phyloP scores from a whole-genome alignment of 2,113 vertebrate genomes.

The Poeciliopsis retropinna region DNA sequence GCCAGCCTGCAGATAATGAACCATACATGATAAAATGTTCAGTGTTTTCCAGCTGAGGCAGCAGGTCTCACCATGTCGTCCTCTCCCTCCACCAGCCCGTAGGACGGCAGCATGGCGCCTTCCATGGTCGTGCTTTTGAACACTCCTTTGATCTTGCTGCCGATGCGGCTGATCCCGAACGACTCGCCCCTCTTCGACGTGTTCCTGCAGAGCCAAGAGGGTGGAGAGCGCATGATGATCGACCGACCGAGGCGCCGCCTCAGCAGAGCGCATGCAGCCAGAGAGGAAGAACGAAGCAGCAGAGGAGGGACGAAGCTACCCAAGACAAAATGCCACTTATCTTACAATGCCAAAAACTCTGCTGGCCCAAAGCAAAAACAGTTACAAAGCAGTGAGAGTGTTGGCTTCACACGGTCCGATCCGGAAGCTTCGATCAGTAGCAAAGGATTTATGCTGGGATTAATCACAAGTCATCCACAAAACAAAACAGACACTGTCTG shows the following conservation, averaged over 20 bases:
- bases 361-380: constrained; percentile 31
- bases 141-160: constrained; percentile 96
- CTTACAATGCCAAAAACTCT: constrained; percentile 37
- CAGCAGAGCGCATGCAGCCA: constrained; percentile 46
- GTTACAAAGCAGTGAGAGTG: constrained; percentile 36
- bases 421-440: constrained; percentile 1
- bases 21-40: background rate
- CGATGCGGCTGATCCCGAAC: constrained; percentile 95
- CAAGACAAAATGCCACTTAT: constrained; percentile 42
- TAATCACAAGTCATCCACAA: constrained; percentile 26
- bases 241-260: constrained; percentile 20
- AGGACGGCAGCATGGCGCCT: constrained; percentile 93
- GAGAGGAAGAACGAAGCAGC: constrained; percentile 10
- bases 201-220: constrained; percentile 78
- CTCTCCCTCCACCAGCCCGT: constrained; percentile 89
- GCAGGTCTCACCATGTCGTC: constrained; percentile 88
- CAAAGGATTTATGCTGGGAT: constrained; percentile 1
- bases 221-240: constrained; percentile 14
- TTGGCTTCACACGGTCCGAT: constrained; percentile 26
- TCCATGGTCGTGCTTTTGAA: constrained; percentile 99
- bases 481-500: constrained; percentile 23
- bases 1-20: background rate
- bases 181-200: constrained; percentile 93
- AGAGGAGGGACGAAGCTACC: constrained; percentile 35
- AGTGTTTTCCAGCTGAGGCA: background rate